These are phyloP conservation scores for Thaleichthys pacificus DNA, from an alignment of 2,797 vertebrate genomes.

Conservation along the genomic window DNA sequence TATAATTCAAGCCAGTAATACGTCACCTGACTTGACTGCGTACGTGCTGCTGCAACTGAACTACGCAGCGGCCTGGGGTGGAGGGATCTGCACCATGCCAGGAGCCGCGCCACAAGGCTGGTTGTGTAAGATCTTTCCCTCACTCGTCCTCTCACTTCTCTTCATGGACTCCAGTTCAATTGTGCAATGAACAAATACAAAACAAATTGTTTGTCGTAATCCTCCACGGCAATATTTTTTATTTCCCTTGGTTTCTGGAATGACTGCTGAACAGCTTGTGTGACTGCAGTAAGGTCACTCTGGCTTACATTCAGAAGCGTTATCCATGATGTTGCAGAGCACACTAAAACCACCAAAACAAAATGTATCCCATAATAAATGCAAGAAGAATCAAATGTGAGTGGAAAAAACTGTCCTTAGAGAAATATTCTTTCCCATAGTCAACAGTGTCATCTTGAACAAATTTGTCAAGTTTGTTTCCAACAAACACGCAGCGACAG, in stretches of 20 bases:
- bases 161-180: background rate
- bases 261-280: background rate
- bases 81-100: background rate
- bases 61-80: background rate
- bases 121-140: constrained; percentile 14
- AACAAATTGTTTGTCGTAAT: background rate
- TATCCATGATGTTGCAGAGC: background rate
- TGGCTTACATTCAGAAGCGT: background rate
- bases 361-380: background rate
- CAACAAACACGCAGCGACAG: background rate
- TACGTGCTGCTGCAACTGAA: background rate
- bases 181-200: no score
- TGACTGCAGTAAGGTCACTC: background rate
- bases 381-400: background rate
- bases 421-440: background rate
- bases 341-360: background rate
- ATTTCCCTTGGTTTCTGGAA: no score
- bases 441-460: background rate
- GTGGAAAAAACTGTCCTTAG: background rate
- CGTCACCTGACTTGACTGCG: background rate
- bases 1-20: background rate
- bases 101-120: background rate
- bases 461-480: background rate
- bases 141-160: constrained; percentile 4
- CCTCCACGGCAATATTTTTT: no score